Base-by-base conservation (phyloP, 2,888 invertebrate genomes). In the Hirtodrosophila histrioides region DNA sequence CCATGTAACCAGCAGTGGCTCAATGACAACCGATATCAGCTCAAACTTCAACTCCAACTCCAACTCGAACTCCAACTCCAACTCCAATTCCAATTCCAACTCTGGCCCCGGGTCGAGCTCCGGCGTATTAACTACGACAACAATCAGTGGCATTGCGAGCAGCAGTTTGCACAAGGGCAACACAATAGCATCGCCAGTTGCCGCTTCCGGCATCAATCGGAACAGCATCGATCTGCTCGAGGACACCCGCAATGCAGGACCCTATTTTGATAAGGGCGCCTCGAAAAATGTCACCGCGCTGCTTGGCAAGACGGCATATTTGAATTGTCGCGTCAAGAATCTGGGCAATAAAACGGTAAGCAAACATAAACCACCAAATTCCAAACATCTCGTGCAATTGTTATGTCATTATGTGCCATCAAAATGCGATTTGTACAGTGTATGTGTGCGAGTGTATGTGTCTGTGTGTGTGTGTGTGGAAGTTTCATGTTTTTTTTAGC, bases 301-400 rank as follows among this genome's bases (percentile, higher is more conserved):
- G 46, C 93, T 97, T 60, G 97, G 97, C 76, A 97, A 97, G 92
- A 97, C 97, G 36, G 97, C 97, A 48, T 97, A 97, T 90, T 93
- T 97, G 79, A 97, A 95, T 91, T 97, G 97, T 92, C 94, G 96
- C 69, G 97, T 97, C 74, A 97, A 97, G 93, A 97, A 97, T 92
- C 93, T 97, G 91, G 96, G 96, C 77, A 97, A 97, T 93, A 96
- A 96, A 93, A 97, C 97, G 92, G 97, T 97, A 89, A 95, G 95
- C 93, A n/a, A 9, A 11, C 12, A 11, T 23, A 40, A 36, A 17
- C 5, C n/a, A 11, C 12, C 8, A 17, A 5, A 36, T 24, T 41
- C 35, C 41, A 56, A 57, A 60, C 58, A 63, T 33, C 48, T 51
- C 51, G 11, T 50, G 62, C 78, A 83, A 85, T 87, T 83, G 64